Percentiles rank a stretch among this genome's conserved stretches.
phyloP scores from a whole-genome alignment of 2,797 vertebrate species.

The Gymnopithys bicolor region DNA sequence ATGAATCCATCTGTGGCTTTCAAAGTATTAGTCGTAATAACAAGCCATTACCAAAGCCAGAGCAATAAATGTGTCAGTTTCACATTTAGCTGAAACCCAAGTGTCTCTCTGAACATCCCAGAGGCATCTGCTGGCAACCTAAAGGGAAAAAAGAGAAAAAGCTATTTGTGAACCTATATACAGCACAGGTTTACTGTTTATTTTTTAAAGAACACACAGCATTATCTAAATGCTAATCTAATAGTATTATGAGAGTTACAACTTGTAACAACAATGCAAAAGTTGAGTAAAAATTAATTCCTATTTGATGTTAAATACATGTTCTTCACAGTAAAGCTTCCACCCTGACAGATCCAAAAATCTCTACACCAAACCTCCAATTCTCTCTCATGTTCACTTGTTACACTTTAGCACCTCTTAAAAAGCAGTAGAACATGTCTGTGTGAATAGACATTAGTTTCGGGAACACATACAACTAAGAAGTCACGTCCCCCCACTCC shows the following conservation, averaged over 20 bases:
- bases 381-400: neutral
- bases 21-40: slow-evolving; percentile 65
- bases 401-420: neutral
- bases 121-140: slow-evolving; percentile 80
- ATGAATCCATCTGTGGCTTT: neutral
- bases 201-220: neutral
- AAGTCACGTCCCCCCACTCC: neutral
- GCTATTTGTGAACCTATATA: neutral
- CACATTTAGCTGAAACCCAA: slow-evolving; percentile 72
- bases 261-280: neutral
- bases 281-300: neutral
- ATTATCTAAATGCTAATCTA: neutral
- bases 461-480: neutral
- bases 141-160: slow-evolving; percentile 8
- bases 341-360: accelerated
- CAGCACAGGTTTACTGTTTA: neutral
- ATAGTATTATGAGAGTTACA: neutral
- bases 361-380: neutral
- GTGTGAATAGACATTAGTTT: neutral
- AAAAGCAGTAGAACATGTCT: neutral
- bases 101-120: slow-evolving; percentile 76
- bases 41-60: slow-evolving; percentile 74
- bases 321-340: neutral
- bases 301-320: accelerated
- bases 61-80: slow-evolving; percentile 68